Evolutionary conservation across 2,797 vertebrate genomes (phyloP).

Genomic region (Oophaga sylvatica): DNA sequence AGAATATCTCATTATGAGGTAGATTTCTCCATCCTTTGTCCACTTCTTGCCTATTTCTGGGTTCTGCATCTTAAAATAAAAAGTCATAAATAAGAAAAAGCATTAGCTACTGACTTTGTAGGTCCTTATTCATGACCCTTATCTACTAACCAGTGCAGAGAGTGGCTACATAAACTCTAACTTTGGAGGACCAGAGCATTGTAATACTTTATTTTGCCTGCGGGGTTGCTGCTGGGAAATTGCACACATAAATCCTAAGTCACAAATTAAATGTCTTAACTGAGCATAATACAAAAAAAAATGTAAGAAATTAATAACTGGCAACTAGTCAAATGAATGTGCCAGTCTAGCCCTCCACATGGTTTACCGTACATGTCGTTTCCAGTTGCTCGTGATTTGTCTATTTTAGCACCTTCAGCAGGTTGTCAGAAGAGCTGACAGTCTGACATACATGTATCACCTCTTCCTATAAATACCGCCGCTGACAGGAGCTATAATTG

Average conservation of each 20-base stretch:
- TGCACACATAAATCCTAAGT: not conserved
- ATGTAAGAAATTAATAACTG: not conserved
- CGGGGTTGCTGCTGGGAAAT: not conserved
- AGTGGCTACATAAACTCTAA: not conserved
- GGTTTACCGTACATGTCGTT: not conserved
- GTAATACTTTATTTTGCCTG: not conserved
- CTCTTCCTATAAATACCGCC: slow-evolving; percentile 40
- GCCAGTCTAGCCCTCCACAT: not conserved
- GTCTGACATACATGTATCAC: slow-evolving; percentile 2
- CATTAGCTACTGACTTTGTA: no score
- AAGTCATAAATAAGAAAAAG: no score
- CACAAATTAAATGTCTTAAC: not conserved
- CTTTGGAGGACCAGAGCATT: not conserved
- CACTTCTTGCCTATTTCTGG: no score
- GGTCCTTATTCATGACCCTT: not conserved
- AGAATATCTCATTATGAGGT: not conserved
- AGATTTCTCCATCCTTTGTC: no score
- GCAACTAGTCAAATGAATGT: not conserved
- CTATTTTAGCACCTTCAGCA: not conserved
- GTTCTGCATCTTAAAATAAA: no score
- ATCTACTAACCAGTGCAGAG: not conserved
- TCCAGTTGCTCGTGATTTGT: not conserved
- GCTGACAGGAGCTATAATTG: slow-evolving; percentile 36
- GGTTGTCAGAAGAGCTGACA: slow-evolving; percentile 34
- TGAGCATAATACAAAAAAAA: not conserved